These are phyloP conservation scores for Chalcosyrphus nemorum DNA, from an alignment of 2,888 invertebrate genomes.

Conservation along the genomic window DNA sequence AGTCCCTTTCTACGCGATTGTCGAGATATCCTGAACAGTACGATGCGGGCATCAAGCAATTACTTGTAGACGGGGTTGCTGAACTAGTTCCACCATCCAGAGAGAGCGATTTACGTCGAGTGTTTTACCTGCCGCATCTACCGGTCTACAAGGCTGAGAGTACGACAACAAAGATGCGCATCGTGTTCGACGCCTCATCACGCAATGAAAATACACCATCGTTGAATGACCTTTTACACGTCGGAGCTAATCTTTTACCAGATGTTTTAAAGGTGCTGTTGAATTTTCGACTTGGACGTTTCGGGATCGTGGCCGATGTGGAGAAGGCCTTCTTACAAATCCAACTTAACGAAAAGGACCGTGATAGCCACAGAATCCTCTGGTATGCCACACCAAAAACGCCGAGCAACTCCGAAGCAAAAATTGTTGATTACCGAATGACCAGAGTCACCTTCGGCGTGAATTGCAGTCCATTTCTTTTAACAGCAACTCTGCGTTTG, in stretches of 20 bases:
- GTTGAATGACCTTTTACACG: constrained; percentile 25
- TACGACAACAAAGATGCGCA: constrained; percentile 17
- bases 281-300: constrained; percentile 23
- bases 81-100: neutral
- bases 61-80: constrained; percentile 20
- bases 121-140: constrained; percentile 21
- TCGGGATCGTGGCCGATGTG: constrained; percentile 1
- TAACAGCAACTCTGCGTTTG: constrained; percentile 10
- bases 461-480: constrained; percentile 33
- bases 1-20: constrained; percentile 10
- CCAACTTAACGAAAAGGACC: constrained; percentile 3
- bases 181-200: constrained; percentile 22
- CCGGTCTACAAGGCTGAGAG: neutral
- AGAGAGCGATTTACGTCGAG: neutral
- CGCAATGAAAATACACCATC: constrained; percentile 4
- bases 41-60: constrained; percentile 17
- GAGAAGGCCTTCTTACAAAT: constrained; percentile 32
- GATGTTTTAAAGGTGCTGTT: constrained; percentile 23
- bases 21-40: constrained; percentile 26
- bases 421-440: constrained; percentile 24
- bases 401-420: neutral
- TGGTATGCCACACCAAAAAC: constrained; percentile 11
- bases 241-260: constrained; percentile 23
- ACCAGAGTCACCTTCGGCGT: constrained; percentile 42
- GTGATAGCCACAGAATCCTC: constrained; percentile 18